Evolutionary conservation across 2,888 invertebrate genomes (phyloP).

Genomic region (Strigamia crassipes): DNA sequence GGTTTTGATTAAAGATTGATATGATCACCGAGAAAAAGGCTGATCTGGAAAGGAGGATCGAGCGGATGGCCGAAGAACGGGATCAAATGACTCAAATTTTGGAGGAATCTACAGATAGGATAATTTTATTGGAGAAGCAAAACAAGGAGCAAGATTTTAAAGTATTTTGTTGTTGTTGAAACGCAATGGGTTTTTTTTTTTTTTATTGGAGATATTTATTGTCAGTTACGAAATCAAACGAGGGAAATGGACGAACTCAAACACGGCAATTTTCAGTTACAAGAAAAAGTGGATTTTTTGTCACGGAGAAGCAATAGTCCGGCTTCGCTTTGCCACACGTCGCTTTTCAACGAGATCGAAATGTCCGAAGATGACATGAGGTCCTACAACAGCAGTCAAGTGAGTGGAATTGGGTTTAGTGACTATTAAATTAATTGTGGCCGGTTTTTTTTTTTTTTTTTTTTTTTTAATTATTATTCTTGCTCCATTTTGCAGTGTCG

Average conservation of each 20-base stretch:
- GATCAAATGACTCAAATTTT: slow-evolving; percentile 77
- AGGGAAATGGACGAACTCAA: slow-evolving; percentile 73
- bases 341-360: slow-evolving; percentile 89
- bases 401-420: neutral
- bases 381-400: slow-evolving; percentile 37
- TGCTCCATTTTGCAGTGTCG: slow-evolving; percentile 37
- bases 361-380: slow-evolving; percentile 55
- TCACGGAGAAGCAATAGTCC: slow-evolving; percentile 55
- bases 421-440: neutral
- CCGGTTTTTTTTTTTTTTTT: neutral
- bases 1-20: slow-evolving; percentile 66
- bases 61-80: slow-evolving; percentile 76
- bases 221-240: slow-evolving; percentile 59
- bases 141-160: slow-evolving; percentile 76
- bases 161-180: slow-evolving; percentile 59
- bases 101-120: slow-evolving; percentile 88
- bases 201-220: slow-evolving; percentile 25
- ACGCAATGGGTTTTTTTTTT: neutral
- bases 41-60: slow-evolving; percentile 81
- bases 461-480: neutral
- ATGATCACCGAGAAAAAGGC: slow-evolving; percentile 79
- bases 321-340: slow-evolving; percentile 64
- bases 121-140: slow-evolving; percentile 77
- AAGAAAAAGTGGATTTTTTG: slow-evolving; percentile 71
- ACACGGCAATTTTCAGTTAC: slow-evolving; percentile 72